A percentile compares a stretch with the other conserved stretches of the same genome.
phyloP scores from a whole-genome alignment of 1,140 invertebrate genomes.

The Bombus difficillimus region DNA sequence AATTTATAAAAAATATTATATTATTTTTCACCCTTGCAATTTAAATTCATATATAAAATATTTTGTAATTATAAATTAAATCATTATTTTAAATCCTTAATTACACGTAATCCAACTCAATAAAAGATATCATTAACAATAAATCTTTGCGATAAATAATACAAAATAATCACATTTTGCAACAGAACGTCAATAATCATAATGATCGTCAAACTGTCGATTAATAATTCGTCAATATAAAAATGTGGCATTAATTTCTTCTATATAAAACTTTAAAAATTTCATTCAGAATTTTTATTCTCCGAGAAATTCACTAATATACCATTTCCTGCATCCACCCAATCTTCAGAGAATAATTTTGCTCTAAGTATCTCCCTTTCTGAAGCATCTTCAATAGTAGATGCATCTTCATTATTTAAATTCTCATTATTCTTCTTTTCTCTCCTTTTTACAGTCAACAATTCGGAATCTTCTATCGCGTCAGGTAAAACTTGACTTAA shows the following conservation, averaged over 20 bases:
- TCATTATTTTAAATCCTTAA: background rate
- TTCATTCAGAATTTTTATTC: constrained; percentile 55
- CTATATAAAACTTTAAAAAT: too few relatives aligned
- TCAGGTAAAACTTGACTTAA: constrained; percentile 85
- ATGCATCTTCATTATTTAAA: constrained; percentile 34
- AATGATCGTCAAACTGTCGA: background rate
- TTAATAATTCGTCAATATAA: background rate
- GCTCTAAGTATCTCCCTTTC: constrained; percentile 70
- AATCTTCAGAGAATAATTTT: constrained; percentile 77
- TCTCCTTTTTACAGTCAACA: constrained; percentile 53
- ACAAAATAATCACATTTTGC: background rate
- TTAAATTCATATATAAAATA: background rate
- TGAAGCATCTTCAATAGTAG: constrained; percentile 43
- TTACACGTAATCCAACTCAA: background rate
- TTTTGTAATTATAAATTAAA: background rate
- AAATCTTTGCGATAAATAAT: background rate
- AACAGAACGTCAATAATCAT: background rate
- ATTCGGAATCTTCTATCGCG: constrained; percentile 85
- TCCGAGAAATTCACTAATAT: constrained; percentile 78
- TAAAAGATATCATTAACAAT: background rate
- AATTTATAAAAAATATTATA: background rate
- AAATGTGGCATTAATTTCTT: background rate
- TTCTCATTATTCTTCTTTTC: constrained; percentile 50
- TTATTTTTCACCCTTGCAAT: background rate
- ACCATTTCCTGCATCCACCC: constrained; percentile 77